Percentiles rank a stretch among this genome's conserved stretches.
Conservation (phyloP, 2,888 invertebrate species). For the Meiosimyza platycephala region DNA sequence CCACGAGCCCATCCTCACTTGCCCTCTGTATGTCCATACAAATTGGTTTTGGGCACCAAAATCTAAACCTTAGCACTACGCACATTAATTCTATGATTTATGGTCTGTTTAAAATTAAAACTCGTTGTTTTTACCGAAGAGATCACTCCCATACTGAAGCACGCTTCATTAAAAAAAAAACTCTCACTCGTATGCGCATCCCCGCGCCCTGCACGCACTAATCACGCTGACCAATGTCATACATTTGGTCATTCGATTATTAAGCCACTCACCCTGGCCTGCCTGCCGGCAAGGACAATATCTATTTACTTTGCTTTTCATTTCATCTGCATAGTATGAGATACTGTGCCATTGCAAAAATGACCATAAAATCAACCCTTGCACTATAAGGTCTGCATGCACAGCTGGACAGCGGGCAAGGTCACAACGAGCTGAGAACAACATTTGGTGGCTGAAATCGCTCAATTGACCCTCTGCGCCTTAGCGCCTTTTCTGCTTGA, state of each 20-base stretch:
- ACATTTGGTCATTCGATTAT: conserved; percentile 41
- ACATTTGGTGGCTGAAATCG: conserved; percentile 13
- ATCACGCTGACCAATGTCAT: conserved; percentile 62
- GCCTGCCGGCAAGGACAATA: conserved; percentile 16
- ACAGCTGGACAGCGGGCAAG: conserved; percentile 48
- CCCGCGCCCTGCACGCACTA: conserved; percentile 49
- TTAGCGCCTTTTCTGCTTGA: background rate
- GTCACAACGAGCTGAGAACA: conserved; percentile 18
- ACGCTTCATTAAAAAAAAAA: conserved; percentile 14
- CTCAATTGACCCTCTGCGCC: conserved; percentile 36
- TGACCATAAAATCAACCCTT: conserved; percentile 40
- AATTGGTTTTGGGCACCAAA: conserved; percentile 43
- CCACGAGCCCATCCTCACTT: conserved; percentile 52
- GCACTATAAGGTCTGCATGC: conserved; percentile 24
- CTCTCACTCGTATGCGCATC: conserved; percentile 21
- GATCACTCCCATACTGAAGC: conserved; percentile 59
- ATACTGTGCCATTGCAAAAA: conserved; percentile 46
- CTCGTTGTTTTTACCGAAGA: conserved; percentile 62
- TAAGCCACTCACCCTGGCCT: conserved; percentile 24
- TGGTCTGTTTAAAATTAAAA: conserved; percentile 63
- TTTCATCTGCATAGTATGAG: conserved; percentile 59
- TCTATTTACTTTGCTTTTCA: conserved; percentile 7
- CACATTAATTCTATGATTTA: conserved; percentile 62
- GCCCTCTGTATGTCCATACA: conserved; percentile 45
- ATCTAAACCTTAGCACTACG: conserved; percentile 21